Base-by-base conservation (phyloP, 2,797 vertebrate species). In the Periophthalmus magnuspinnatus region DNA sequence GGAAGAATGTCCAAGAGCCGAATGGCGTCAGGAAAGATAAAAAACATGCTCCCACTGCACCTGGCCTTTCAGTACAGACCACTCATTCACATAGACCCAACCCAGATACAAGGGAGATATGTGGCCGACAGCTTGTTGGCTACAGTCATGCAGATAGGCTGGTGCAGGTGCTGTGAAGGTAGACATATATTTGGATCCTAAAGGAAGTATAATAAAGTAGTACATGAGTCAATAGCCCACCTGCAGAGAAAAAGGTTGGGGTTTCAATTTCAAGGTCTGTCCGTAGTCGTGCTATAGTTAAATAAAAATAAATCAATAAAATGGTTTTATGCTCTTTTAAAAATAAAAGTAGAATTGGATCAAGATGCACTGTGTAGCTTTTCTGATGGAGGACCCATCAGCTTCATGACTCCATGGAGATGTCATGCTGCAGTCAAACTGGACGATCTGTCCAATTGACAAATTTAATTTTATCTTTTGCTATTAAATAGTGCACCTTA, bases 21-120 rank as follows among this genome's bases (percentile, higher is more conserved):
- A 60, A 60, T 33, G n/a, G 19, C n/a, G 33, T 36, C 33, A 36
- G 58, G 17, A 60, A 36, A 36, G 58, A 59, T 36, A 11, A 62
- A 62, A 60, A 67, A 7, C 3, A 2, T 1, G 57, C 45, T 62
- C 64, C 1, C 6, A 0, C 41, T 69, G 75, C 73, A 81, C 78
- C 60, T 62, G 60, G 33, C 5, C 36, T 41, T 45, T 62, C 60
- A 14, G 14, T 24, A 62, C 33, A 45, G 60, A 6, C 60, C 36
- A n/a, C 17, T 60, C 58, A 19, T 60, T 60, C 32, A 60, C 58
- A 36, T 1, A 17, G 55, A 22, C 13, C 14, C 16, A 22, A 9
- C 32, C 2, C 58, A 60, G 58, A 60, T 60, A 60, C 58, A 60
- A 60, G 33, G 13, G 7, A 34, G 58, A 60, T 60, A 60, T 32